Percentiles rank a stretch among this genome's conserved stretches.
Evolutionary conservation across 2,113 vertebrate genomes (phyloP).

Genomic region (Psilopsiagon aurifrons): DNA sequence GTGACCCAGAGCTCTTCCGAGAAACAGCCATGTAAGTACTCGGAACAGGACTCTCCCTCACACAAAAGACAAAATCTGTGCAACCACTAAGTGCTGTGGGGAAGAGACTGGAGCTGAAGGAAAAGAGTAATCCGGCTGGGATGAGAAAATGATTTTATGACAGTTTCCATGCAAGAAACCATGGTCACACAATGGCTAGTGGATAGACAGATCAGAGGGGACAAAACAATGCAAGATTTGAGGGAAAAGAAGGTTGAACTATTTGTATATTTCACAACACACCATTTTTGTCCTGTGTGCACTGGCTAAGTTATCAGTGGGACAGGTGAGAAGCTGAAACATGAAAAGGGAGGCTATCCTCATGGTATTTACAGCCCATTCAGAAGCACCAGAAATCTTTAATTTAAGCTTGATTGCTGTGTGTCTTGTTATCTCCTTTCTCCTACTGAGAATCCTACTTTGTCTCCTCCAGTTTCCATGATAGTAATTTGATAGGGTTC

Average conservation of each 20-base stretch:
- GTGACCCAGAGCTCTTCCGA: slow-evolving; percentile 71
- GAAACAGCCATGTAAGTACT: slow-evolving; percentile 46
- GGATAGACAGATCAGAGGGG: background rate
- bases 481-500: slow-evolving; percentile 27
- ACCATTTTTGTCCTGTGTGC: background rate
- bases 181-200: background rate
- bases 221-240: background rate
- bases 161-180: background rate
- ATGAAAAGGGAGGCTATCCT: background rate
- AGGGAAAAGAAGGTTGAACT: background rate
- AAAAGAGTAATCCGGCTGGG: background rate
- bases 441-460: slow-evolving; percentile 15
- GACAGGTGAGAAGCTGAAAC: background rate
- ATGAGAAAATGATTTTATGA: background rate
- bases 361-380: slow-evolving; percentile 8
- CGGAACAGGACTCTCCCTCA: background rate
- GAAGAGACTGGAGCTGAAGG: background rate
- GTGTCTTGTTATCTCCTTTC: background rate
- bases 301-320: background rate
- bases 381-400: slow-evolving; percentile 48
- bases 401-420: slow-evolving; percentile 61
- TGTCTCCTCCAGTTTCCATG: slow-evolving; percentile 6
- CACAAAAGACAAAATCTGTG: slow-evolving; percentile 1
- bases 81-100: background rate
- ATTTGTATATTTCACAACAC: background rate